A percentile compares a stretch with the other conserved stretches of the same genome.
These are phyloP conservation scores for Crotalus horridus DNA, from an alignment of 2,113 vertebrate genomes.

Conservation along the genomic window DNA sequence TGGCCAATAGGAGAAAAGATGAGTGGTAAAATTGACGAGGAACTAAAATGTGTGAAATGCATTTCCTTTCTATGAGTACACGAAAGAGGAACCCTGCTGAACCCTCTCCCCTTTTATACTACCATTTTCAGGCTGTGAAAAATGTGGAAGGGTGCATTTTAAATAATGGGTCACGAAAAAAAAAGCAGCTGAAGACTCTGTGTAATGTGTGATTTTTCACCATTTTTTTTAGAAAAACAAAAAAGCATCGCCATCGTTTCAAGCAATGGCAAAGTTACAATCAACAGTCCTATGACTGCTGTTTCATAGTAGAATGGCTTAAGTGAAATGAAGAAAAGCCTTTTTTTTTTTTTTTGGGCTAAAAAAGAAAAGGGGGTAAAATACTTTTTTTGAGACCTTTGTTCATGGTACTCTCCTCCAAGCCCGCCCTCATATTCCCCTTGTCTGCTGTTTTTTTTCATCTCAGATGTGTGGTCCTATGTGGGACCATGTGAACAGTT, in stretches of 20 bases:
- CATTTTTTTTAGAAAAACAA: background rate
- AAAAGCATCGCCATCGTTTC: background rate
- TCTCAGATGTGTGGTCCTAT: background rate
- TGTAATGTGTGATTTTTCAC: background rate
- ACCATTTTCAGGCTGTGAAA: background rate
- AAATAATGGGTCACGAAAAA: background rate
- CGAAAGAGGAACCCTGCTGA: background rate
- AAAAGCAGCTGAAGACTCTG: background rate
- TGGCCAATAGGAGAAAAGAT: background rate
- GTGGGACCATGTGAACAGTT: background rate
- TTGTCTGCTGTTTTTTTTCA: background rate
- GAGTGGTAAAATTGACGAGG: background rate
- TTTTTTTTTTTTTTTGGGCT: background rate
- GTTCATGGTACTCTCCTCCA: background rate
- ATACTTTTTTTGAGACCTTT: background rate
- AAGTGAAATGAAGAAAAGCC: background rate
- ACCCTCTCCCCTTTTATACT: background rate
- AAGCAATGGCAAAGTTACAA: background rate
- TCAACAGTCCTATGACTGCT: background rate
- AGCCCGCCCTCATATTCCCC: background rate
- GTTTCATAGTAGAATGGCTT: background rate
- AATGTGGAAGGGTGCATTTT: background rate
- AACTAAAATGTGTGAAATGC: conserved; percentile 20
- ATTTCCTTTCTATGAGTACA: background rate
- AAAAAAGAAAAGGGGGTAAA: background rate